Conservation (phyloP, 92 coral and sea anemone genomes). For the Epizoanthus ramosus region DNA sequence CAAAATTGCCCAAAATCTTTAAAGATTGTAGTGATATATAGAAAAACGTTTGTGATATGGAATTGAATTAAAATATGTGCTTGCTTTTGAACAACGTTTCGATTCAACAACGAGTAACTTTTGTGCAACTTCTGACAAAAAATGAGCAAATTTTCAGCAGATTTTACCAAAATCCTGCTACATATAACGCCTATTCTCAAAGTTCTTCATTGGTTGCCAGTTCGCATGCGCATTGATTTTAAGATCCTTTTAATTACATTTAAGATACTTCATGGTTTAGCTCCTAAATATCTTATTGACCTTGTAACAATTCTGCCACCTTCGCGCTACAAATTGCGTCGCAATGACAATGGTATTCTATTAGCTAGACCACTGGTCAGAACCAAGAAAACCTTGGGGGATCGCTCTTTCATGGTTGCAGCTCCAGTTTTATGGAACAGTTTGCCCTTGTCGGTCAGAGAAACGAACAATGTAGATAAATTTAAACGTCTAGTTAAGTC, state of each 20-base stretch:
- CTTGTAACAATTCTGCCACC: constrained; percentile 41
- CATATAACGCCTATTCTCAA: too few relatives aligned
- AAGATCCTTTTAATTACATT: constrained; percentile 6
- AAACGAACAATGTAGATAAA: constrained; percentile 11
- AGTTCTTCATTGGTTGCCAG: constrained; percentile 39
- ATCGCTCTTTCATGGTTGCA: constrained; percentile 19
- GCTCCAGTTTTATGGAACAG: constrained; percentile 36
- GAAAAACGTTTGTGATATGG: too few relatives aligned
- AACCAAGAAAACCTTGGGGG: constrained; percentile 54
- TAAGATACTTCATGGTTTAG: constrained; percentile 25
- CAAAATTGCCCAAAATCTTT: too few relatives aligned
- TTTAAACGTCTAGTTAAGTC: constrained; percentile 19
- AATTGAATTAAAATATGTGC: too few relatives aligned
- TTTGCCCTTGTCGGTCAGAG: constrained; percentile 31
- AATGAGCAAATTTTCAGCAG: too few relatives aligned
- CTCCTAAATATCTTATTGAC: constrained; percentile 43
- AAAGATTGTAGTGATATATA: too few relatives aligned
- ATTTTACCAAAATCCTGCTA: too few relatives aligned
- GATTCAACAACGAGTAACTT: too few relatives aligned
- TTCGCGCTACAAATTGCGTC: constrained; percentile 45
- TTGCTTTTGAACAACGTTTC: too few relatives aligned
- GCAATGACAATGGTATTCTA: constrained; percentile 44
- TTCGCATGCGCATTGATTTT: constrained; percentile 28
- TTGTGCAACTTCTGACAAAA: too few relatives aligned
- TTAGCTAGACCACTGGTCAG: constrained; percentile 40